Evolutionary conservation across 2,797 vertebrate genomes (phyloP), one percentile per base, ranked within the genome.

Genomic region (Champsocephalus esox): DNA sequence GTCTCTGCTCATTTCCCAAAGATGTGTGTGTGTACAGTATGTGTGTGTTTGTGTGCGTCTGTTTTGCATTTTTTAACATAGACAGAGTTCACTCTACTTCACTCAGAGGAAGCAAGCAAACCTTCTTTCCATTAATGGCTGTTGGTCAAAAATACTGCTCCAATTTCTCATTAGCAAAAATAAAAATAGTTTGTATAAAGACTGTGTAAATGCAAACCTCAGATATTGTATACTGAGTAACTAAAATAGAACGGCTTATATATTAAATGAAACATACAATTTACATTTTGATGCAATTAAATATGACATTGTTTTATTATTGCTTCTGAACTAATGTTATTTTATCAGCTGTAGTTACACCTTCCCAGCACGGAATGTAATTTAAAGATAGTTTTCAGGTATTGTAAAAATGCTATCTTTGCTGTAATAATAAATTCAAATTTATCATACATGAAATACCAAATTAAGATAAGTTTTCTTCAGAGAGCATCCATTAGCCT

Each of bases 241-340:
- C 49, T 62, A 43, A 38, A 46, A 65, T 13, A 52, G 62, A 64
- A 34, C 50, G 21, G 7, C 1, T 6, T 48, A 38, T 64, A 67
- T 45, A 66, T 63, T 32, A 66, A 45, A 69, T 10, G 16, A 68
- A 64, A 50, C 32, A 60, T 73, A 3, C 60, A 49, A 72, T 45
- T 59, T 66, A 50, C 5, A 73, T 77, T 72, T 70, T n/a, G 4
- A 48, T 2, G 5, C 50, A 38, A 61, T 78, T 34, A 65, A 75
- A 77, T 73, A 73, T 87, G 44, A 11, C 79, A 32, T 75, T 3
- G 3, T 65, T 81, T 73, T 44, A 73, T 79, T 65, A 73, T 78
- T 55, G 50, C 49, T 49, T 59, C 44, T 54, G 54, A 70, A 46
- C 55, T 19, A 46, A 69, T 74, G 12, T 10, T 16, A 72, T 51